Percentiles rank a stretch among this genome's conserved stretches.
phyloP scores from a whole-genome alignment of 2,888 invertebrate genomes.

The Caenorhabditis uteleia region DNA sequence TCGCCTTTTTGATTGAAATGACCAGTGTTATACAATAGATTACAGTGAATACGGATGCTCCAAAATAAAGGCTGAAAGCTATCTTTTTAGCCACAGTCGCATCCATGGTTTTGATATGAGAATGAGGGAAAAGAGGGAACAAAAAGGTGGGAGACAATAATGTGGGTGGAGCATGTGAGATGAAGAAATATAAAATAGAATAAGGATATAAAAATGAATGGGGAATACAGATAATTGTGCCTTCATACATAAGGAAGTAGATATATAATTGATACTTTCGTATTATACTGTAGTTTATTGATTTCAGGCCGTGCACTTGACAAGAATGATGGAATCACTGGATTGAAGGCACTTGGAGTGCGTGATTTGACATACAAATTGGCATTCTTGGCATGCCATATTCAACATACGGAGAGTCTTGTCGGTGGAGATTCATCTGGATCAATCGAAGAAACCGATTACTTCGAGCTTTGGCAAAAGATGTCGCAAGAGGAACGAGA shows the following conservation, averaged over 20 bases:
- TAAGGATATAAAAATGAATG: slow-evolving; percentile 11
- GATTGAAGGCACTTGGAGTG: slow-evolving; percentile 84
- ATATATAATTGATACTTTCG: neutral
- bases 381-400: slow-evolving; percentile 91
- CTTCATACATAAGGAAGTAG: slow-evolving; percentile 18
- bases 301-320: slow-evolving; percentile 64
- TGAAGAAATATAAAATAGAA: no score
- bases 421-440: slow-evolving; percentile 22
- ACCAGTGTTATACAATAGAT: no score
- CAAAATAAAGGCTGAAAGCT: no score
- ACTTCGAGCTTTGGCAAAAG: slow-evolving; percentile 70
- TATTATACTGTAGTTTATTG: neutral
- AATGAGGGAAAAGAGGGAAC: no score
- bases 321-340: slow-evolving; percentile 84
- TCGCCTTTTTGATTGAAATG: no score
- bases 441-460: slow-evolving; percentile 82
- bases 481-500: slow-evolving; percentile 81
- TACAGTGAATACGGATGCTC: no score
- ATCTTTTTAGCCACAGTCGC: no score
- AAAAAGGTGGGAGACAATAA: no score
- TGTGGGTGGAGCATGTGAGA: no score
- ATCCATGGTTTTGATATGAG: no score
- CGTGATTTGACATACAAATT: slow-evolving; percentile 85
- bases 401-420: slow-evolving; percentile 70
- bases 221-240: slow-evolving; percentile 4